phyloP scores from a whole-genome alignment of 2,113 vertebrate species.

The Rhadina sibilatrix region DNA sequence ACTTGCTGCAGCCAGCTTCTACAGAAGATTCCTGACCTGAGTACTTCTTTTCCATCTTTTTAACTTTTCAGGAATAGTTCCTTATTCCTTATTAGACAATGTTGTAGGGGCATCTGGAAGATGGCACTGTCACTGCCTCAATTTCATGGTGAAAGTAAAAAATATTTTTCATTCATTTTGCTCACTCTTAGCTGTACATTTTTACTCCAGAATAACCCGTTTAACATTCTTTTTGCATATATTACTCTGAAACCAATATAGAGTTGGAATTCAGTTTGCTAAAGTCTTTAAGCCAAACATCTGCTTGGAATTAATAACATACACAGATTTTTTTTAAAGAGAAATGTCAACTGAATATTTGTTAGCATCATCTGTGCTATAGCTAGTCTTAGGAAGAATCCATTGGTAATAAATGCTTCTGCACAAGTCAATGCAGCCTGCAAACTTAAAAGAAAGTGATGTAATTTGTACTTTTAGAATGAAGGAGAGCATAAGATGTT shows the following conservation, averaged over 20 bases:
- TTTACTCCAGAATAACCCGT: background rate
- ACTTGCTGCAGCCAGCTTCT: background rate
- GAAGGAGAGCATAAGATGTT: background rate
- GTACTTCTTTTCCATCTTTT: background rate
- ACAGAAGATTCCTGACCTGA: background rate
- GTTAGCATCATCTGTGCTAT: background rate
- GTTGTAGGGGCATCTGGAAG: background rate
- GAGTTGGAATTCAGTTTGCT: background rate
- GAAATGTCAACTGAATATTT: background rate
- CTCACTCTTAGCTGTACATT: background rate
- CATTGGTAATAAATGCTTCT: background rate
- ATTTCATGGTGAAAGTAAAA: background rate
- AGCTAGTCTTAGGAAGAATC: background rate
- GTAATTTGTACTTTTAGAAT: background rate
- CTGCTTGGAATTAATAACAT: constrained; percentile 32
- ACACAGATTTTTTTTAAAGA: background rate
- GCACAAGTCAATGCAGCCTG: background rate
- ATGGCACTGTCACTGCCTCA: background rate
- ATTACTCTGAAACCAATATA: background rate
- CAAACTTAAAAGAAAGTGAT: background rate
- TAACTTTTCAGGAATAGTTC: background rate
- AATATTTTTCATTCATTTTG: background rate
- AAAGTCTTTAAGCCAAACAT: constrained; percentile 45
- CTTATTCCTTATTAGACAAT: background rate
- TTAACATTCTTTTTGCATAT: background rate